Evolutionary conservation across 2,888 invertebrate species (phyloP).

Genomic region (Osmoderma eremita): DNA sequence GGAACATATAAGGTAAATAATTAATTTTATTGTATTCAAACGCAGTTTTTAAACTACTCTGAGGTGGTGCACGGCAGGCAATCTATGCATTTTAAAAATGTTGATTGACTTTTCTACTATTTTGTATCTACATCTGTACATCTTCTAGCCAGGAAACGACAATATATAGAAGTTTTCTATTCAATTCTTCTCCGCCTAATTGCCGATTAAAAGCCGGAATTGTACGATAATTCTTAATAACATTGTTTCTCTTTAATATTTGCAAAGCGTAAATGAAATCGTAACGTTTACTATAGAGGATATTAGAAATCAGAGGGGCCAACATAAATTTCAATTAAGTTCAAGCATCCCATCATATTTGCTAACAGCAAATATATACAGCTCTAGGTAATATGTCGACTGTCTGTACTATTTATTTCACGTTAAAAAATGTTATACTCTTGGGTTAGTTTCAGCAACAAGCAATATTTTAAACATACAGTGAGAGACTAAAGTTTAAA

Average conservation of each 20-base stretch:
- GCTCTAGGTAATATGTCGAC: too few relatives aligned
- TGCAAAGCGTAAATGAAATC: conserved; percentile 7
- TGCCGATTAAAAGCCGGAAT: neutral
- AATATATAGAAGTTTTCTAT: conserved; percentile 4
- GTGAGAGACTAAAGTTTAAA: too few relatives aligned
- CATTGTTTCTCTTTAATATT: neutral
- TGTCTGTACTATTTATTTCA: neutral
- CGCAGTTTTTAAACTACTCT: neutral
- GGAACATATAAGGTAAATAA: neutral
- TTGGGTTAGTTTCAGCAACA: too few relatives aligned
- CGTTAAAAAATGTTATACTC: too few relatives aligned
- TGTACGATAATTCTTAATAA: neutral
- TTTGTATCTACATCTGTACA: neutral
- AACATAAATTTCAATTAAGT: conserved; percentile 8
- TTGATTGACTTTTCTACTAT: neutral
- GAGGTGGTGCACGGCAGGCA: conserved; percentile 24
- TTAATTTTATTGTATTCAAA: neutral
- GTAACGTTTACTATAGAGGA: neutral
- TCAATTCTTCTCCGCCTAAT: conserved; percentile 15
- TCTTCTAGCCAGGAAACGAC: neutral
- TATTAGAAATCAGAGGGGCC: conserved; percentile 27
- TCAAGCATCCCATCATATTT: conserved; percentile 16
- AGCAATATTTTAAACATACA: too few relatives aligned
- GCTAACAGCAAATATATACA: neutral
- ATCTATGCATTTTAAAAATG: neutral